phyloP scores from a whole-genome alignment of 2,888 invertebrate species.

The Ectemnius continuus region DNA sequence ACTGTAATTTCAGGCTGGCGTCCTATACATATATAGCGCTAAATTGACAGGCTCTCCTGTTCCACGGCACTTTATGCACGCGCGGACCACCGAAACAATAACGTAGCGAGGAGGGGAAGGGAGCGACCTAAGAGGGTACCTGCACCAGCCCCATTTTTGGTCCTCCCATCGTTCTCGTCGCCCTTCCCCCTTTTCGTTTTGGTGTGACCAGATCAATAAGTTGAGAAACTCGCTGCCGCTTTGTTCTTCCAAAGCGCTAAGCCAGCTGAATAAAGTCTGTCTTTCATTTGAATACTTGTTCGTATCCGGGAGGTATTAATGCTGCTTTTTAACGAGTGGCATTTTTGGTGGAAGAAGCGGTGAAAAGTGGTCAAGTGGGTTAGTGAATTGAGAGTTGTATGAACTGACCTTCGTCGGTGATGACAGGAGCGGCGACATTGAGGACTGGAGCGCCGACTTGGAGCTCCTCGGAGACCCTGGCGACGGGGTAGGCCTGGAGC shows the following conservation, averaged over 20 bases:
- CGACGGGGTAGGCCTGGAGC: constrained; percentile 86
- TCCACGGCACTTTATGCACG: constrained; percentile 54
- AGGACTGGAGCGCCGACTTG: constrained; percentile 87
- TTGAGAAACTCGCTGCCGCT: constrained; percentile 33
- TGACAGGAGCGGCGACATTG: constrained; percentile 86
- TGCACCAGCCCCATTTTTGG: constrained; percentile 50
- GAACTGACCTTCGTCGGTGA: constrained; percentile 75
- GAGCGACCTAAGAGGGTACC: constrained; percentile 50
- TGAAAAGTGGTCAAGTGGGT: background rate
- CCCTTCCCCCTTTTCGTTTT: constrained; percentile 3
- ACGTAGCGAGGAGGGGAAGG: constrained; percentile 44
- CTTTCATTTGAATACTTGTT: background rate
- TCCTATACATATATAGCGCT: constrained; percentile 43
- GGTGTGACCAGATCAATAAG: constrained; percentile 44
- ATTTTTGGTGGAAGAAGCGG: too few relatives aligned
- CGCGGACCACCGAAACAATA: constrained; percentile 59
- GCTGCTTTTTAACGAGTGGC: too few relatives aligned
- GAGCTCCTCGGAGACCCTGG: constrained; percentile 88
- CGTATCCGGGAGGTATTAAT: too few relatives aligned
- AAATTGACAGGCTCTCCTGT: constrained; percentile 63
- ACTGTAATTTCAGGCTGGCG: constrained; percentile 56
- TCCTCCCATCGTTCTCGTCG: constrained; percentile 41
- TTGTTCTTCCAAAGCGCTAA: constrained; percentile 30
- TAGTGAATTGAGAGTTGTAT: background rate
- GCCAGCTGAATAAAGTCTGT: background rate